Conservation (phyloP, 2,888 invertebrate species). For the Melanophora roralis region DNA sequence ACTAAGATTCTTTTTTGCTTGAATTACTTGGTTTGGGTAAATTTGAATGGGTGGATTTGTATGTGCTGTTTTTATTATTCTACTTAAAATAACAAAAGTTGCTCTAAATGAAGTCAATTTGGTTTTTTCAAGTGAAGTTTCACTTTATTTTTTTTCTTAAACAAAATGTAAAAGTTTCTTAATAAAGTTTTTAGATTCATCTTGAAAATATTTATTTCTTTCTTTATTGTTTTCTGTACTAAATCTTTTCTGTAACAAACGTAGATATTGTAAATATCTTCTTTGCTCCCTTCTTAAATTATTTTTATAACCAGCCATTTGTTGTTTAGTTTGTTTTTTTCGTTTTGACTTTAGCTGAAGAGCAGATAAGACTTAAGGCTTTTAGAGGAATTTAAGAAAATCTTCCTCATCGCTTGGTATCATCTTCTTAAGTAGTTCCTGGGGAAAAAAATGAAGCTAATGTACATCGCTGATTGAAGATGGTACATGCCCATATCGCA, state of each 20-base stretch:
- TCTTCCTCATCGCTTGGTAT: constrained; percentile 30
- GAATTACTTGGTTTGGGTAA: background rate
- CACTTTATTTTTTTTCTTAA: background rate
- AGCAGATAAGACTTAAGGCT: constrained; percentile 45
- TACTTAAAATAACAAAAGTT: constrained; percentile 45
- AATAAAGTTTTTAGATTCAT: constrained; percentile 48
- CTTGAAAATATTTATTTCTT: constrained; percentile 45
- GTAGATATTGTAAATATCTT: constrained; percentile 41
- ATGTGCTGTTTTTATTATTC: constrained; percentile 14
- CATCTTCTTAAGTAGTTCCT: constrained; percentile 26
- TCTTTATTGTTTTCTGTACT: background rate
- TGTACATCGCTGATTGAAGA: constrained; percentile 39
- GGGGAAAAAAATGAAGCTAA: background rate
- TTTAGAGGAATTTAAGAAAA: constrained; percentile 38
- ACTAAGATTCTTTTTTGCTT: constrained; percentile 38
- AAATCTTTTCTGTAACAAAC: constrained; percentile 16
- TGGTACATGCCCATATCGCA: constrained; percentile 24
- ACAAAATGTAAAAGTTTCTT: constrained; percentile 51
- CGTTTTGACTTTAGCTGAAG: constrained; percentile 4
- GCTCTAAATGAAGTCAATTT: constrained; percentile 42
- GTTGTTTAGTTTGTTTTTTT: constrained; percentile 13
- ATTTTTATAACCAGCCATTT: background rate
- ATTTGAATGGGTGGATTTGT: background rate
- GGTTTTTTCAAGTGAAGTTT: constrained; percentile 11
- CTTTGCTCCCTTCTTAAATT: constrained; percentile 2